Base-by-base conservation (phyloP, 2,113 vertebrate species). In the Menura novaehollandiae region DNA sequence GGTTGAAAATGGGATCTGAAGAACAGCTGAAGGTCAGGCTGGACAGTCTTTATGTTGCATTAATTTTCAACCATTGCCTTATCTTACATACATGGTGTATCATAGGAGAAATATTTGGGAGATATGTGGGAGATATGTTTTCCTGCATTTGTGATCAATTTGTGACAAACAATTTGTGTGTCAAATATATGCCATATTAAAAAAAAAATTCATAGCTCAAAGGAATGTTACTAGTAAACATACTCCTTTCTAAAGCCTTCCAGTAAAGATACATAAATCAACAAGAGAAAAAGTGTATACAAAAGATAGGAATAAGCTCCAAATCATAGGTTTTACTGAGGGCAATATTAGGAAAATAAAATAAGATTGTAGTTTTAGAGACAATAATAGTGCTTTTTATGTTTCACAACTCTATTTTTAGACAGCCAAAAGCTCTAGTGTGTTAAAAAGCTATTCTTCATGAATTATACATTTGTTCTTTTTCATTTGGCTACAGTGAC, bases 381-480 rank as follows among this genome's bases (percentile, higher is more conserved):
- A 95, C 71, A 88, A 96, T 95, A 69, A 96, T 77, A 76, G 83
- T 73, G 81, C 85, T 68, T 86, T 69, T 95, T 97, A 68, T 80
- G 77, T 94, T 95, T 96, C 92, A 84, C 85, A 47, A 46, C 68
- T 96, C 95, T 97, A 96, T 97, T 97, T 98, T 97, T 96, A 97
- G 97, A 91, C 76, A 93, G 76, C 75, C 95, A 72, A 91, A 96
- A 97, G 92, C 97, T 97, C 95, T 92, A 71, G 93, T 60, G 91
- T 95, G 94, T 95, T 95, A 97, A 96, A 92, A 96, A 96, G 91
- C 91, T 35, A 91, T 89, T 96, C 72, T 58, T 97, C 92, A 96
- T 98, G 97, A 98, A 98, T 98, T 97, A 98, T 97, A 84, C 86
- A 97, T 97, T 75, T 95, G 66, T 97, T 96, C 96, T 93, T 97